Conservation (phyloP, 2,888 invertebrate species). For the Zygogramma bicolorata region DNA sequence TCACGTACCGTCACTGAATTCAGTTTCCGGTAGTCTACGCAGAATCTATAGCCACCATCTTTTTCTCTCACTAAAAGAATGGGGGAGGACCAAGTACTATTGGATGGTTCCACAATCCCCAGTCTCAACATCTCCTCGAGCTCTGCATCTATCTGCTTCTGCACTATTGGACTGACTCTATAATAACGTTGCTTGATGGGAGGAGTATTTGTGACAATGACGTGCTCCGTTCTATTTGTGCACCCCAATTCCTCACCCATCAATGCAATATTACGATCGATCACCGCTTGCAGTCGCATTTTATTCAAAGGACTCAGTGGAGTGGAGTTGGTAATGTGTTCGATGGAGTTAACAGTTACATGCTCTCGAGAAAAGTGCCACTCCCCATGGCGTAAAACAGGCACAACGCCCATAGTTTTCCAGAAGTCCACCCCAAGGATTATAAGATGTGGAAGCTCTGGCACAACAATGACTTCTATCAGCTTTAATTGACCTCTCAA, state of each 20-base stretch:
- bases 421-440: conserved; percentile 42
- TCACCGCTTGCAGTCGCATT: neutral
- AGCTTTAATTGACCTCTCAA: conserved; percentile 25
- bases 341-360: neutral
- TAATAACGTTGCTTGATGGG: conserved; percentile 48
- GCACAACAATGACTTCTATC: conserved; percentile 37
- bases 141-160: conserved; percentile 45
- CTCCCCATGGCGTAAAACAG: conserved; percentile 30
- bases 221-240: conserved; percentile 8
- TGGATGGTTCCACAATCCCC: conserved; percentile 53
- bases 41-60: conserved; percentile 5
- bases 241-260: conserved; percentile 11
- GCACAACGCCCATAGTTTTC: conserved; percentile 1
- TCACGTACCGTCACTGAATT: conserved; percentile 52
- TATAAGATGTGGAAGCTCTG: conserved; percentile 24
- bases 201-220: conserved; percentile 9
- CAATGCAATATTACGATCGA: conserved; percentile 9
- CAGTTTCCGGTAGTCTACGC: conserved; percentile 21
- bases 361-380: conserved; percentile 36
- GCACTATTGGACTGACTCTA: conserved; percentile 39
- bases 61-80: conserved; percentile 48
- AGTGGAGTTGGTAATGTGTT: conserved; percentile 5
- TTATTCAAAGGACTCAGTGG: neutral
- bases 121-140: conserved; percentile 55
- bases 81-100: conserved; percentile 55